A percentile compares a stretch with the other conserved stretches of the same genome.
phyloP scores from a whole-genome alignment of 2,797 vertebrate genomes.

The Poecilia picta region DNA sequence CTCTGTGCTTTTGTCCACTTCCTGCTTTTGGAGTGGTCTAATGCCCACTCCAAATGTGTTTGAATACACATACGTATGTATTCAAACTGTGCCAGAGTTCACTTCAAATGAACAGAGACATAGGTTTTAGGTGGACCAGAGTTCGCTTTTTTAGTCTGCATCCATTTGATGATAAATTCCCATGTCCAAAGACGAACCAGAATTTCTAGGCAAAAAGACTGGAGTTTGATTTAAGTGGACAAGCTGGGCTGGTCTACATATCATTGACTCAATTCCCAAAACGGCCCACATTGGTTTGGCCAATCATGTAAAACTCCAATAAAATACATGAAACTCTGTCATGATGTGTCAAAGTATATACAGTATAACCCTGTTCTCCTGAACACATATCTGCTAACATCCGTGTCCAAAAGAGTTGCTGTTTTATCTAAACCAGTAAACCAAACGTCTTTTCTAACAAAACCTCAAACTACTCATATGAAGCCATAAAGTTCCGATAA shows the following conservation, averaged over 20 bases:
- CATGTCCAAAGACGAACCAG: not conserved
- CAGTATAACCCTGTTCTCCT: not conserved
- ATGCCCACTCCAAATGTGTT: not conserved
- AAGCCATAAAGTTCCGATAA: conserved; percentile 28
- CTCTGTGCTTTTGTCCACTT: not conserved
- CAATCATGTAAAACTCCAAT: not conserved
- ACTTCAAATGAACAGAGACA: not conserved
- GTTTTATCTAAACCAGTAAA: not conserved
- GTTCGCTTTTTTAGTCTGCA: not conserved
- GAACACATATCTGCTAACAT: not conserved
- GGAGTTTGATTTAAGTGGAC: not conserved
- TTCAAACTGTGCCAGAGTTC: not conserved
- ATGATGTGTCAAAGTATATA: not conserved
- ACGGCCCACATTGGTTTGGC: not conserved
- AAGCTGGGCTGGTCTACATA: not conserved
- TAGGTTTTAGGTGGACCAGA: not conserved
- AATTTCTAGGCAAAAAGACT: not conserved
- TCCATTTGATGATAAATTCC: not conserved
- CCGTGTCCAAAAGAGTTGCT: conserved; percentile 3
- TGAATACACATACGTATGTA: not conserved
- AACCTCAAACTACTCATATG: conserved; percentile 36
- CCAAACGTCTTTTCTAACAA: conserved; percentile 15
- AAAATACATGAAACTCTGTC: not conserved
- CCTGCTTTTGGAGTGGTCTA: not conserved
- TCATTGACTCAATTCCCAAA: not conserved